These are phyloP conservation scores for Alsophila aescularia DNA, from an alignment of 2,888 invertebrate genomes.

Conservation along the genomic window DNA sequence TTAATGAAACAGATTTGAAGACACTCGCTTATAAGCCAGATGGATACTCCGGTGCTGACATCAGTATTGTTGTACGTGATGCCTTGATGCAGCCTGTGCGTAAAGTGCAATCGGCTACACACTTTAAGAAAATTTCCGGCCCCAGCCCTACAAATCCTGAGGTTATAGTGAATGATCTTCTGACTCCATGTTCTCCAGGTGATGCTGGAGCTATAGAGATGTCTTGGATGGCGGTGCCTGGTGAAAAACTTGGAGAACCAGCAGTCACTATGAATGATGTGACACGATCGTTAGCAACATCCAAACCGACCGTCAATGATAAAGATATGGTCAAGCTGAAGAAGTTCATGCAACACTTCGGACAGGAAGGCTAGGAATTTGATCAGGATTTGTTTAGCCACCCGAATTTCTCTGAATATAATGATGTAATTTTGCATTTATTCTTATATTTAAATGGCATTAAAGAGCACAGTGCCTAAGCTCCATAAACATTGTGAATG, in stretches of 20 bases:
- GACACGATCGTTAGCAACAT: slow-evolving; percentile 94
- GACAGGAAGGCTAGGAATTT: slow-evolving; percentile 94
- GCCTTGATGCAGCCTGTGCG: slow-evolving; percentile 99
- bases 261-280: slow-evolving; percentile 99
- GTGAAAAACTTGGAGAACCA: slow-evolving; percentile 98
- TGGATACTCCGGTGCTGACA: slow-evolving; percentile 99
- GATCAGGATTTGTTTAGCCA: slow-evolving; percentile 17
- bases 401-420: slow-evolving; percentile 30
- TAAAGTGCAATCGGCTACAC: slow-evolving; percentile 99
- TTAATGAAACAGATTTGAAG: slow-evolving; percentile 94
- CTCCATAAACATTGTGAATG: slow-evolving; percentile 12
- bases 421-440: slow-evolving; percentile 27
- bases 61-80: slow-evolving; percentile 98
- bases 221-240: slow-evolving; percentile 98
- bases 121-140: slow-evolving; percentile 94
- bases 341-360: slow-evolving; percentile 99
- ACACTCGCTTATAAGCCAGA: slow-evolving; percentile 93
- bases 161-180: slow-evolving; percentile 92
- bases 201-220: slow-evolving; percentile 97
- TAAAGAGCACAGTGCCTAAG: slow-evolving; percentile 54
- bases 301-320: slow-evolving; percentile 99
- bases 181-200: slow-evolving; percentile 98
- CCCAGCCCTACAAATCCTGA: slow-evolving; percentile 93
- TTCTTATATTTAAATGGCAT: slow-evolving; percentile 46
- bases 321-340: slow-evolving; percentile 96